These are phyloP conservation scores for Morpho achilles DNA, from an alignment of 2,888 invertebrate species.

Conservation along the genomic window DNA sequence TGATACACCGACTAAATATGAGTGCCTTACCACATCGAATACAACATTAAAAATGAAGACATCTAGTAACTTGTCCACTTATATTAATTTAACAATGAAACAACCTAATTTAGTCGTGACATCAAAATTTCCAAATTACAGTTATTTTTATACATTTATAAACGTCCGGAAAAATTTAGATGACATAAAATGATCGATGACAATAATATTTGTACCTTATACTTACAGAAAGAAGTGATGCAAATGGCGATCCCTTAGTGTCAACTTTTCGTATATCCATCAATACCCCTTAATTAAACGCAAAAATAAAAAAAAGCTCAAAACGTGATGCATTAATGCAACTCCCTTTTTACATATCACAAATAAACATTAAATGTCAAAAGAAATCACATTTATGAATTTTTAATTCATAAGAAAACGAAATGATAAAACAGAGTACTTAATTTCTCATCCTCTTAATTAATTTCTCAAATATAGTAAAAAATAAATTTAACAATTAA, in stretches of 20 bases:
- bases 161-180: conserved; percentile 33
- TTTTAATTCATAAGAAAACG: conserved; percentile 74
- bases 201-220: conserved; percentile 57
- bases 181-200: conserved; percentile 21
- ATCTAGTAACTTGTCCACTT: conserved; percentile 53
- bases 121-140: conserved; percentile 45
- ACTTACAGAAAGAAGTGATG: conserved; percentile 43
- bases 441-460: conserved; percentile 36
- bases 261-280: conserved; percentile 44
- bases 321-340: conserved; percentile 75
- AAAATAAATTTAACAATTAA: conserved; percentile 42
- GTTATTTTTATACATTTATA: conserved; percentile 42
- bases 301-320: conserved; percentile 50
- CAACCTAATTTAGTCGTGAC: conserved; percentile 63
- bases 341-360: conserved; percentile 72
- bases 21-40: conserved; percentile 64
- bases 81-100: conserved; percentile 63
- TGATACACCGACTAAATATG: conserved; percentile 68
- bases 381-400: conserved; percentile 80
- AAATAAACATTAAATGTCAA: conserved; percentile 78
- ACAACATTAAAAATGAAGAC: conserved; percentile 65
- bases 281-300: conserved; percentile 45
- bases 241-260: conserved; percentile 39
- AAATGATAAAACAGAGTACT: conserved; percentile 67
- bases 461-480: conserved; percentile 36